These are phyloP conservation scores for Oasisia sp. DNA, from an alignment of 2,888 invertebrate species.

Conservation along the genomic window DNA sequence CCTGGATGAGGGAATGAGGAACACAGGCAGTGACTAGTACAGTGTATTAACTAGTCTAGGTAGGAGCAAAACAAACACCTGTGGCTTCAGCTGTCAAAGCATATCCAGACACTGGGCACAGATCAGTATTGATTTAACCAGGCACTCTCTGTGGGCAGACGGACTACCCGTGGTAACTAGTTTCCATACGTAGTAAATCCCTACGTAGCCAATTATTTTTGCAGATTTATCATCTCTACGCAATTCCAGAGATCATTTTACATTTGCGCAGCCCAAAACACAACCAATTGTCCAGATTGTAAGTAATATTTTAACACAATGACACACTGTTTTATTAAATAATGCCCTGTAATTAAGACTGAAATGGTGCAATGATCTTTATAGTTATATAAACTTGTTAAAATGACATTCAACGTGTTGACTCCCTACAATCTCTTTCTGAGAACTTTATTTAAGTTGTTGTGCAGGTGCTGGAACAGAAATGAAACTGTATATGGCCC, in stretches of 20 bases:
- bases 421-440: background rate
- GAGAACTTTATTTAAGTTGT: background rate
- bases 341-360: background rate
- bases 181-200: background rate
- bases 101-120: background rate
- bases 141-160: background rate
- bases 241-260: too few relatives aligned
- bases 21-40: background rate
- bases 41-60: too few relatives aligned
- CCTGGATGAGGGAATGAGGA: background rate
- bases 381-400: background rate
- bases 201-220: background rate
- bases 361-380: background rate
- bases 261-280: too few relatives aligned
- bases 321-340: background rate
- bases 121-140: background rate
- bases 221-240: too few relatives aligned
- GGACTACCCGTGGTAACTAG: too few relatives aligned
- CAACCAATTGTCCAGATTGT: too few relatives aligned
- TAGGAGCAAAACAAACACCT: background rate
- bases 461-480: background rate
- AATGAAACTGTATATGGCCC: background rate
- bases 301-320: too few relatives aligned
- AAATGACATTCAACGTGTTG: background rate
- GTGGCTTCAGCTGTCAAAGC: background rate